These are phyloP conservation scores for Brienomyrus brachyistius DNA, from an alignment of 2,113 vertebrate genomes.

Conservation along the genomic window DNA sequence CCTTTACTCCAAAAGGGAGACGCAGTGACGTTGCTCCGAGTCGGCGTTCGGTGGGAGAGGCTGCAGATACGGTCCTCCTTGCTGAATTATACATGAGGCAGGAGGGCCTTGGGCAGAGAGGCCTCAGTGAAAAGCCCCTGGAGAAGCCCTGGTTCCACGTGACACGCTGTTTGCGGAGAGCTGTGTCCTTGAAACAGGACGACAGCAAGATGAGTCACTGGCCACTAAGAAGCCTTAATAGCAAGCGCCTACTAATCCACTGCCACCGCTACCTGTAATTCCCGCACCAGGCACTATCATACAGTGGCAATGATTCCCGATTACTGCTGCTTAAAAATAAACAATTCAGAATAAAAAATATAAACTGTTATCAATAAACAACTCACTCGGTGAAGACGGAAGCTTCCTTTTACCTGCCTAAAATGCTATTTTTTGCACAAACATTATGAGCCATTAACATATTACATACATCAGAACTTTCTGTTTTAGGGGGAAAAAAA, in stretches of 20 bases:
- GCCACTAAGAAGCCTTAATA: background rate
- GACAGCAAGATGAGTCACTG: background rate
- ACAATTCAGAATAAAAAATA: background rate
- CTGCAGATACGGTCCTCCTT: background rate
- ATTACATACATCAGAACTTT: background rate
- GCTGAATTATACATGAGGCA: slow-evolving; percentile 23
- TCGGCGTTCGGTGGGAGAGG: background rate
- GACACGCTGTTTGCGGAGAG: background rate
- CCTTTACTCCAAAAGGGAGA: background rate
- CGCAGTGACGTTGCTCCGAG: background rate
- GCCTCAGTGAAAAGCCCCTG: background rate
- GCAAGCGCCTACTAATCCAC: background rate
- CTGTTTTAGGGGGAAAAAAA: background rate
- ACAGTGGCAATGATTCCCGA: background rate
- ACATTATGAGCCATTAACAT: background rate
- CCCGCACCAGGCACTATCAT: background rate
- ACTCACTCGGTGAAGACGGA: background rate
- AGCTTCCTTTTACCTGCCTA: background rate
- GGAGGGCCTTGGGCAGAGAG: background rate
- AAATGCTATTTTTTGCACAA: background rate
- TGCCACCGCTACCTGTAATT: background rate
- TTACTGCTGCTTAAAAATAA: background rate
- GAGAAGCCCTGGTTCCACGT: background rate
- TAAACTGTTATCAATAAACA: background rate
- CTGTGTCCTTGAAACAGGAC: slow-evolving; percentile 21